Conservation (phyloP, 1,140 invertebrate genomes). For the Amphibalanus amphitrite region DNA sequence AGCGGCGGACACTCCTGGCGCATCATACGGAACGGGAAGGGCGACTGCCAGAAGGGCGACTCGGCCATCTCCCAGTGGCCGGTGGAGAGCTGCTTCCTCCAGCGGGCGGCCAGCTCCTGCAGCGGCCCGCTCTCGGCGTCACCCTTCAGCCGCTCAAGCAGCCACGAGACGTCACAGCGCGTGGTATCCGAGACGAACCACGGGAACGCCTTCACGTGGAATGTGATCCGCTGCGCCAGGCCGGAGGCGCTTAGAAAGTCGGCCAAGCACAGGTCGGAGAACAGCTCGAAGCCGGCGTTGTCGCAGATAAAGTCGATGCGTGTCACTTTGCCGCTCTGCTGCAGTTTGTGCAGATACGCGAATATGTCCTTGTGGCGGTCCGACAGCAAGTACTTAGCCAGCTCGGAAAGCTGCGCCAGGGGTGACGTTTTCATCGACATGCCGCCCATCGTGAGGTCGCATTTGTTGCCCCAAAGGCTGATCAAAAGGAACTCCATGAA, state of each 20-base stretch:
- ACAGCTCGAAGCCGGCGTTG: conserved; percentile 86
- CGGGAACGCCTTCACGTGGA: conserved; percentile 77
- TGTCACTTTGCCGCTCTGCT: conserved; percentile 22
- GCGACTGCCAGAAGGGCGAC: conserved; percentile 76
- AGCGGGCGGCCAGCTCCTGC: conserved; percentile 41
- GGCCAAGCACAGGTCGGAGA: conserved; percentile 73
- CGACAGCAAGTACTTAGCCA: conserved; percentile 49
- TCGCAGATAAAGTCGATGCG: conserved; percentile 64
- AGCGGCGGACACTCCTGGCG: conserved; percentile 40
- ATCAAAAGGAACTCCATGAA: conserved; percentile 23
- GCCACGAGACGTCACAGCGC: conserved; percentile 53
- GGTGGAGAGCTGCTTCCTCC: conserved; percentile 33
- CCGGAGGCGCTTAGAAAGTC: conserved; percentile 52
- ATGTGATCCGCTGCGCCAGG: conserved; percentile 49
- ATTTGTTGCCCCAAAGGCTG: conserved; percentile 47
- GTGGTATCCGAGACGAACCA: conserved; percentile 95
- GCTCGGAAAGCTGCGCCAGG: conserved; percentile 39
- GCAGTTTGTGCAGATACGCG: conserved; percentile 11
- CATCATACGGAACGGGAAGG: conserved; percentile 66
- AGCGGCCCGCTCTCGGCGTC: conserved; percentile 72
- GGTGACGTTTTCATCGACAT: conserved; percentile 38
- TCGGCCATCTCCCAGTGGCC: conserved; percentile 26
- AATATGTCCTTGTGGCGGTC: conserved; percentile 45
- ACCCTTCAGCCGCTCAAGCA: conserved; percentile 79
- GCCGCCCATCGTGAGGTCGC: conserved; percentile 73